Base-by-base conservation (phyloP, 2,888 invertebrate species). In the Cartodere bifasciata region DNA sequence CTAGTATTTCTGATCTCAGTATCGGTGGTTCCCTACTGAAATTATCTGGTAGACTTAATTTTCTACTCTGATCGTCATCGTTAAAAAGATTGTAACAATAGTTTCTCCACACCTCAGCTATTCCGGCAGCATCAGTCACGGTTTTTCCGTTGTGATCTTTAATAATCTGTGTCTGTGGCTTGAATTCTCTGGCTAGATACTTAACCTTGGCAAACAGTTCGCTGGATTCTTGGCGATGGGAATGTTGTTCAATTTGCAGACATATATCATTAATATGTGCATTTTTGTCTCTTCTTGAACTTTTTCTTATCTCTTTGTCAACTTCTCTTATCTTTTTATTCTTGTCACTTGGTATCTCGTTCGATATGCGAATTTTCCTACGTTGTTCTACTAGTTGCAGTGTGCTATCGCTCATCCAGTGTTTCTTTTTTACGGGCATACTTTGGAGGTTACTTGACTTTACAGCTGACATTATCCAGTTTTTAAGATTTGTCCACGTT, bases 101-200 rank as follows among this genome's bases (percentile, higher is more conserved):
- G 17, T 17, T 24, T 16, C 15, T 15, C 31, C 31, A 31, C 10
- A 31, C 24, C 16, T 24, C 31, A 11, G 15, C 31, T 17, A 24
- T 31, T 15, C 15, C 24, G 11, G 11, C 23, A 14, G 31, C 15
- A 24, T 31, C 31, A 15, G 24, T 31, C 10, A 24, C 23, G 15
- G 17, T 24, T 7, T 16, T 23, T 10, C 24, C 16, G 13, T 14
- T n/a, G 13, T 23, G 23, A 13, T 24, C 31, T 17, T 13, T 12
- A 17, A 31, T 31, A 23, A 31, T 24, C 22, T 31, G 31, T 3
- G 31, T 31, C 16, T 24, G 23, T 22, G 24, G 31, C 10, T 31
- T 21, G 11, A 16, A 31, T 12, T 31, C 24, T 9, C 24, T 23
- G 13, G 31, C 22, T 24, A 31, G 11, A 15, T 31, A 31, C 24